Conservation (phyloP, 2,888 invertebrate genomes). For the Spialia ferax region DNA sequence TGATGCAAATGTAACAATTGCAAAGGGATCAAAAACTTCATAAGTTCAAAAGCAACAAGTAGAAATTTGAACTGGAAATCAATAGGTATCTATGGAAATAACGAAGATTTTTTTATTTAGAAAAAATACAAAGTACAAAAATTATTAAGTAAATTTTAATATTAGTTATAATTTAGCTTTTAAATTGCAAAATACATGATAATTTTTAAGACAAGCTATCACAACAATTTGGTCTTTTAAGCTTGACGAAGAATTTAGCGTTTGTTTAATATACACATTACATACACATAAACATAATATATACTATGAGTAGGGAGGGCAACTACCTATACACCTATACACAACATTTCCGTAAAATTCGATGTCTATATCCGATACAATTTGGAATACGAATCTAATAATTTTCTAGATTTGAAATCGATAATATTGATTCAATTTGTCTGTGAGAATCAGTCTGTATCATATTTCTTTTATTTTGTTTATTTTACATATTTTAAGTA, state of each 20-base stretch:
- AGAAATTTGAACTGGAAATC: too few relatives aligned
- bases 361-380: constrained; percentile 5
- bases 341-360: neutral
- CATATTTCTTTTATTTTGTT: too few relatives aligned
- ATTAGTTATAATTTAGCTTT: neutral
- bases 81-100: too few relatives aligned
- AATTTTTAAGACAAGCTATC: constrained; percentile 25
- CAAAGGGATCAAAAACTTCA: too few relatives aligned
- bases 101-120: too few relatives aligned
- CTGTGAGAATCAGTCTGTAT: constrained; percentile 13
- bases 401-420: too few relatives aligned
- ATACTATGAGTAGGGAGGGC: neutral
- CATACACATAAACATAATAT: constrained; percentile 16
- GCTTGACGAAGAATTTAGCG: constrained; percentile 5
- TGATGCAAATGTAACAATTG: too few relatives aligned
- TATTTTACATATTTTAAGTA: too few relatives aligned
- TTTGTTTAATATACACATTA: constrained; percentile 11
- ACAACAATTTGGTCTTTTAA: constrained; percentile 27
- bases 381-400: too few relatives aligned
- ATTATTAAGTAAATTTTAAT: neutral
- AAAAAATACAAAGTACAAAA: constrained; percentile 1
- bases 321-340: neutral
- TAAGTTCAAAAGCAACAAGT: too few relatives aligned
- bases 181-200: neutral
- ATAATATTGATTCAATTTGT: neutral